Conservation (phyloP, 2,888 invertebrate genomes). For the Lepidocyrtoides sp. region DNA sequence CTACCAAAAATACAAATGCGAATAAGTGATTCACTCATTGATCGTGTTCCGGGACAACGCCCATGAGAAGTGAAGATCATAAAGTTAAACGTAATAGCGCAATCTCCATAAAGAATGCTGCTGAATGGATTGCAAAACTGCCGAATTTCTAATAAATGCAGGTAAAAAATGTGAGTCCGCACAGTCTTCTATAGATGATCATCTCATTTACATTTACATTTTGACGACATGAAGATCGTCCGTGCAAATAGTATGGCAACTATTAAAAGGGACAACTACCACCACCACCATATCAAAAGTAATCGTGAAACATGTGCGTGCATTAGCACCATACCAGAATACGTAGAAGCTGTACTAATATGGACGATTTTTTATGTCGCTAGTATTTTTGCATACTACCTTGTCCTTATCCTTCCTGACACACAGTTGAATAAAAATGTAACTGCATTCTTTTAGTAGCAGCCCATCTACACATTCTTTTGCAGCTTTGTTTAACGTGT, state of each 20-base stretch:
- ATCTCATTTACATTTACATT: slow-evolving; percentile 44
- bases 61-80: slow-evolving; percentile 51
- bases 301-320: too few relatives aligned
- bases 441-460: slow-evolving; percentile 34
- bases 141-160: slow-evolving; percentile 1
- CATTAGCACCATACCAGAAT: neutral
- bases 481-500: slow-evolving; percentile 56
- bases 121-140: slow-evolving; percentile 52
- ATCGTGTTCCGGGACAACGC: slow-evolving; percentile 76
- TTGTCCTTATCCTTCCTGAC: slow-evolving; percentile 76
- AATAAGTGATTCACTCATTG: slow-evolving; percentile 55
- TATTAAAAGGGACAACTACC: slow-evolving; percentile 12
- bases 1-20: neutral
- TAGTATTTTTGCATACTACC: slow-evolving; percentile 45
- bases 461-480: slow-evolving; percentile 35
- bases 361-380: neutral
- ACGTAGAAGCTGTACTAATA: too few relatives aligned
- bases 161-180: neutral
- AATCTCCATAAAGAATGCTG: slow-evolving; percentile 22
- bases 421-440: slow-evolving; percentile 24
- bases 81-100: slow-evolving; percentile 16
- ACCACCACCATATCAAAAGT: too few relatives aligned
- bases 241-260: slow-evolving; percentile 44
- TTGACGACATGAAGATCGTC: slow-evolving; percentile 28
- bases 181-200: neutral